phyloP scores from a whole-genome alignment of 1,140 invertebrate genomes.

The Pogonognathellus flavescens region DNA sequence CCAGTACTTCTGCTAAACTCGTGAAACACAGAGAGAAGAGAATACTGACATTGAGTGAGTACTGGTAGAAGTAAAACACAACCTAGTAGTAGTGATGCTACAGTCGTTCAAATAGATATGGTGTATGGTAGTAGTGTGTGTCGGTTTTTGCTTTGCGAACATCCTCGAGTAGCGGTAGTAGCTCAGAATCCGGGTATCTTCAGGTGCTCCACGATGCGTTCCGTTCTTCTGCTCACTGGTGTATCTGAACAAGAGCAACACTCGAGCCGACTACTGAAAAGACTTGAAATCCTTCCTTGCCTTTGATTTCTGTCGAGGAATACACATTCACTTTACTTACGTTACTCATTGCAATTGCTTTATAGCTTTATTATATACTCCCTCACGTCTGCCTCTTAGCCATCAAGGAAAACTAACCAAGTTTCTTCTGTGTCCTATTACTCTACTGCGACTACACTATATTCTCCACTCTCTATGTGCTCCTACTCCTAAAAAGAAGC shows the following conservation, averaged over 20 bases:
- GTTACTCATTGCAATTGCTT: constrained; percentile 44
- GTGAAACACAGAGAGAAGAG: no score
- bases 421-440: constrained; percentile 5
- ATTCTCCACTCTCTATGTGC: background rate
- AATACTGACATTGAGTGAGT: no score
- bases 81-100: no score
- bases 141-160: constrained; percentile 1
- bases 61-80: no score
- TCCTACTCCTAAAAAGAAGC: no score
- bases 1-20: no score
- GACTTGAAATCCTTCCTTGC: constrained; percentile 39
- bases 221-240: constrained; percentile 1
- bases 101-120: no score
- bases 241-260: constrained; percentile 1
- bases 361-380: constrained; percentile 20
- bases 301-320: constrained; percentile 46
- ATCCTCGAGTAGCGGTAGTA: background rate
- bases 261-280: constrained; percentile 39
- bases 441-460: background rate
- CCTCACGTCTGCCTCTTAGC: background rate
- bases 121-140: no score
- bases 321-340: constrained; percentile 30
- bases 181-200: constrained; percentile 34
- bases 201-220: constrained; percentile 27
- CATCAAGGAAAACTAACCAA: constrained; percentile 14